Evolutionary conservation across 2,797 vertebrate genomes (phyloP).

Genomic region (Iguana delicatissima): DNA sequence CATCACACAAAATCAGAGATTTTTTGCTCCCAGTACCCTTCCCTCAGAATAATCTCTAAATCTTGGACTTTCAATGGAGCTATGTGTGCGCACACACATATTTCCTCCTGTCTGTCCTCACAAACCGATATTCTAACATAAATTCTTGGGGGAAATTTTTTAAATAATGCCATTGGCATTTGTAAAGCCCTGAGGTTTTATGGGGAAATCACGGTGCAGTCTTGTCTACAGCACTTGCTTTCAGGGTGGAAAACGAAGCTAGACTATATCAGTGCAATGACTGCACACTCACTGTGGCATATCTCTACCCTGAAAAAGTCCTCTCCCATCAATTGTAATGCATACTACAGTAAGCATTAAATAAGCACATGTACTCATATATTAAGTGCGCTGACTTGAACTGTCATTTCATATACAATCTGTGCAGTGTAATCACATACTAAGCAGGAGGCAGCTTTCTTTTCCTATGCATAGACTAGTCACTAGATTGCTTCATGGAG

Average conservation of each 20-base stretch:
- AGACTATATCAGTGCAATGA: constrained; percentile 2
- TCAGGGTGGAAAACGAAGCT: neutral
- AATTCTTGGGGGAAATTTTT: neutral
- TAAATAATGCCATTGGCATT: constrained; percentile 15
- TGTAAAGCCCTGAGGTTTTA: constrained; percentile 3
- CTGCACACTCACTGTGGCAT: neutral
- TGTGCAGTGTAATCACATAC: constrained; percentile 8
- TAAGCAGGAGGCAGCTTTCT: constrained; percentile 2
- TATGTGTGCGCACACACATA: neutral
- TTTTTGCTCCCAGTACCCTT: neutral
- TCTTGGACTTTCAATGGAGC: too few species aligned
- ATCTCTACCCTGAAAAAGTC: constrained; percentile 49
- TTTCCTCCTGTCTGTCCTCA: too few species aligned
- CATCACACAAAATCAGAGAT: neutral
- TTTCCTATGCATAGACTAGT: constrained; percentile 43
- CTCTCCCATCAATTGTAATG: constrained; percentile 33
- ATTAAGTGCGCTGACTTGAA: constrained; percentile 49
- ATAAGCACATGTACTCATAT: neutral
- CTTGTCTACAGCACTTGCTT: neutral
- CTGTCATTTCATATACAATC: constrained; percentile 48
- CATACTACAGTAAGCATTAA: constrained; percentile 45
- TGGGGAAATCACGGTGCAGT: constrained; percentile 7
- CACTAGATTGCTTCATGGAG: constrained; percentile 9
- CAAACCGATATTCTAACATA: neutral
- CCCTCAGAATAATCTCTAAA: neutral